Evolutionary conservation across 37 sponge, comb jelly and placozoan species (phyloP), one percentile per base, ranked within the genome.

Genomic region (Ianthella basta): DNA sequence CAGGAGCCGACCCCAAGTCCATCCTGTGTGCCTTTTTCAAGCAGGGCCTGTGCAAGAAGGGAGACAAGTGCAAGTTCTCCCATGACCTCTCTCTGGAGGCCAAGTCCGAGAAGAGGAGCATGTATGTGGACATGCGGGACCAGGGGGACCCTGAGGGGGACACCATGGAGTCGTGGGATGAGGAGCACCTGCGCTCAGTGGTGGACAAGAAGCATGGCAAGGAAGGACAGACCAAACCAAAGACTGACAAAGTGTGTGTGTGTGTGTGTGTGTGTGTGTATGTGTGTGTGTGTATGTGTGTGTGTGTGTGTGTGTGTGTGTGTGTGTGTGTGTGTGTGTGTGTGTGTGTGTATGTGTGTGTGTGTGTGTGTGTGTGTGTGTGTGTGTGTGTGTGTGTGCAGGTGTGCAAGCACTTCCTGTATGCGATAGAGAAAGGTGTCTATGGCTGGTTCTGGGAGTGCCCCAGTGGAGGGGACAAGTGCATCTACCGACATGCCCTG

Each of bases 391-490:
- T 44, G 50, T 8, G 50, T 37, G 34, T 30, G 18, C 83, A 97
- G 96, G 94, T 99, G 5, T 99, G 99, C 79, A 96, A 97, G 77
- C 89, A 94, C 80, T 99, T 99, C 74, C 91, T 99, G 15, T 85
- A 93, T n/a, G 99, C 99, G 24, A 91, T 99, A 41, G 99, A 99
- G 85, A 92, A 94, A 80, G 93, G 94, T 36, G 38, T 97, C 15
- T 99, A 99, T 90, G 99, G 99, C 36, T 99, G 99, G 99, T 99
- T 99, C 85, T 99, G 99, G 99, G 90, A 87, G 81, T 99, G 99
- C 60, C 99, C 99, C 25, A 97, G 89, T 75, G 92, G 95, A 34
- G 94, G 94, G 20, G 94, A 92, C 73, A 93, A 87, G 63, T 99
- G 99, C 75, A 88, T 92, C 33, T 99, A 99, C 88, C 86, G 99